These are phyloP conservation scores for Ganaspis brasiliensis DNA, from an alignment of 2,888 invertebrate species.

Conservation along the genomic window DNA sequence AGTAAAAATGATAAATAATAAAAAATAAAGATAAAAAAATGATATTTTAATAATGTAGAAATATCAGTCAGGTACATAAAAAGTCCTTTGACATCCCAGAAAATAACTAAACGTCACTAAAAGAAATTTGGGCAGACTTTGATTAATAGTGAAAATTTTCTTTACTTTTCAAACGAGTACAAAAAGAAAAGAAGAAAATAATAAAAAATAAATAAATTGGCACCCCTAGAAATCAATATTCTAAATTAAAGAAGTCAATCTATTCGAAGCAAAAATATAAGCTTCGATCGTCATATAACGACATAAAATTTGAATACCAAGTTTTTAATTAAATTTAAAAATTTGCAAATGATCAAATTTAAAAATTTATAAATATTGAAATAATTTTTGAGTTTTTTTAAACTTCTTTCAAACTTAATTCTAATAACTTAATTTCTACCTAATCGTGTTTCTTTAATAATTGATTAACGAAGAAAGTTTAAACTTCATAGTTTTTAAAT, in stretches of 20 bases:
- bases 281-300: background rate
- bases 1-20: background rate
- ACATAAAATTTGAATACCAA: background rate
- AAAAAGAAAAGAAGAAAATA: background rate
- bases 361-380: background rate
- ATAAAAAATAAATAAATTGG: background rate
- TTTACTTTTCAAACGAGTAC: background rate
- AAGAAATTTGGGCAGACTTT: background rate
- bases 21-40: no score
- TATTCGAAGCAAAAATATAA: background rate
- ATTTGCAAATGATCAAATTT: background rate
- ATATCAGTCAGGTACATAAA: conserved; percentile 39
- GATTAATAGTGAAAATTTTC: background rate
- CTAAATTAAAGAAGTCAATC: conserved; percentile 8
- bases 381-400: background rate
- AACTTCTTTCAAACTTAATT: conserved; percentile 4
- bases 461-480: conserved; percentile 1
- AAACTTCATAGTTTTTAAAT: no score
- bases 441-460: conserved; percentile 9
- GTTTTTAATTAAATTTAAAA: background rate
- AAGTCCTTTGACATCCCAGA: conserved; percentile 25
- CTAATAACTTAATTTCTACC: conserved; percentile 1
- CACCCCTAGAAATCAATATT: conserved; percentile 5
- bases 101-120: conserved; percentile 5
- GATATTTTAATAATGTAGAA: conserved; percentile 13